Percentiles rank a stretch among this genome's conserved stretches.
phyloP scores from a whole-genome alignment of 2,797 vertebrate species.

The Leucoraja ocellata region DNA sequence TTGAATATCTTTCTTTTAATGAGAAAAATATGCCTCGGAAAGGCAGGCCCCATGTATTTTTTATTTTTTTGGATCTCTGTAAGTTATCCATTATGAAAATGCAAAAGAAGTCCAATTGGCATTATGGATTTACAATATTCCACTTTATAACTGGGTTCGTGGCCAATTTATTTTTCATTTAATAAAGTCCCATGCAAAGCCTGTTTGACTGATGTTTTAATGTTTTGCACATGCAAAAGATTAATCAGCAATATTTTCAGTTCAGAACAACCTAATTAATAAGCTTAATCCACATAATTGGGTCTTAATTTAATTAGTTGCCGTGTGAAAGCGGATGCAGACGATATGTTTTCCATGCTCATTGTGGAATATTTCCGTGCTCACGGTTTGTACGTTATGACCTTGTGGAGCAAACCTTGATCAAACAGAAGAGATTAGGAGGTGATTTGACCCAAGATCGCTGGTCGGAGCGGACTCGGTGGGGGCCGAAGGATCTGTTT shows the following conservation, averaged over 20 bases:
- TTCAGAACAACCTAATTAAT: background rate
- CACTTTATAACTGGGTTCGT: background rate
- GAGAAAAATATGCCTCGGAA: background rate
- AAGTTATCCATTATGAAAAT: conserved; percentile 1
- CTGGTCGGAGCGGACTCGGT: no score
- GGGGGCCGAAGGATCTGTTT: no score
- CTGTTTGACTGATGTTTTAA: background rate
- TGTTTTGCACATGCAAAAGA: background rate
- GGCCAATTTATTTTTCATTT: background rate
- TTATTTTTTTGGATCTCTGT: background rate
- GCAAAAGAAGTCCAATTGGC: background rate
- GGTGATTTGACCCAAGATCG: no score
- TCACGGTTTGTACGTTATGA: no score
- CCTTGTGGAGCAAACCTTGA: background rate
- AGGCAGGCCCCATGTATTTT: background rate
- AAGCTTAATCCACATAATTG: background rate
- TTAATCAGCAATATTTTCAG: conserved; percentile 12
- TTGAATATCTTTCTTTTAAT: background rate
- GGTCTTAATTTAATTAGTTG: conserved; percentile 4
- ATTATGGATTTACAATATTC: conserved; percentile 12
- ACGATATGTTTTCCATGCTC: background rate
- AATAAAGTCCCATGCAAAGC: background rate
- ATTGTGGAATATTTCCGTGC: background rate
- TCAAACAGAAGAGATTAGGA: background rate
- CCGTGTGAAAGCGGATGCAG: background rate